These are phyloP conservation scores for Erethizon dorsatum DNA, from an alignment of 2,797 vertebrate species.

Conservation along the genomic window DNA sequence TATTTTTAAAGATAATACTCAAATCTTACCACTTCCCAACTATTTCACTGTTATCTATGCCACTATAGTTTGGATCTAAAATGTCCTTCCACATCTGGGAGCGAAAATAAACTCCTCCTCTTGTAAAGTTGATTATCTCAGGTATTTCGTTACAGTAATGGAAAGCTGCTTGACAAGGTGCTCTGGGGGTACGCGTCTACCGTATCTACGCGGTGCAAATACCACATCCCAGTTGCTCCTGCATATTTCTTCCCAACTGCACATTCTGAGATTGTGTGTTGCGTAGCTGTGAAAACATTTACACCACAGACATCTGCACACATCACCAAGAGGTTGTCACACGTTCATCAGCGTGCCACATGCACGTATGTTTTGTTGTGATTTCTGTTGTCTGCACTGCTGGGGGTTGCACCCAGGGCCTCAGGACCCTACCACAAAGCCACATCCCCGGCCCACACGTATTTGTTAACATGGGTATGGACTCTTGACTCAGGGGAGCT, in stretches of 20 bases:
- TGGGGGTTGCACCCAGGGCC: background rate
- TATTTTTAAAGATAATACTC: background rate
- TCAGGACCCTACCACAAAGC: background rate
- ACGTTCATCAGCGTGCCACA: accelerated
- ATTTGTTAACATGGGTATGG: accelerated
- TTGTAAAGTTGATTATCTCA: background rate
- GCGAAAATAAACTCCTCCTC: background rate
- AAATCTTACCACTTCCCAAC: background rate
- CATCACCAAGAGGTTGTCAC: background rate
- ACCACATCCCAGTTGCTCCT: accelerated
- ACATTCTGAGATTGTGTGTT: accelerated
- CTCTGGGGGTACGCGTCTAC: accelerated
- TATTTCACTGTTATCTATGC: background rate
- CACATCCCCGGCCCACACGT: background rate
- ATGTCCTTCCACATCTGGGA: background rate
- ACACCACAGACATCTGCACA: background rate
- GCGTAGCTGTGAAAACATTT: background rate
- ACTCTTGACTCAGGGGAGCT: background rate
- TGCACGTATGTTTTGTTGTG: accelerated
- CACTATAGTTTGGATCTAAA: background rate
- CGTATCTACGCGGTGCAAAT: background rate
- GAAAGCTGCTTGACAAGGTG: background rate
- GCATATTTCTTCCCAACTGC: background rate
- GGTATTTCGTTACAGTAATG: background rate
- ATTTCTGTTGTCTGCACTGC: background rate